A percentile compares a stretch with the other conserved stretches of the same genome.
phyloP scores from a whole-genome alignment of 2,113 vertebrate genomes.

The Barbus barbus region DNA sequence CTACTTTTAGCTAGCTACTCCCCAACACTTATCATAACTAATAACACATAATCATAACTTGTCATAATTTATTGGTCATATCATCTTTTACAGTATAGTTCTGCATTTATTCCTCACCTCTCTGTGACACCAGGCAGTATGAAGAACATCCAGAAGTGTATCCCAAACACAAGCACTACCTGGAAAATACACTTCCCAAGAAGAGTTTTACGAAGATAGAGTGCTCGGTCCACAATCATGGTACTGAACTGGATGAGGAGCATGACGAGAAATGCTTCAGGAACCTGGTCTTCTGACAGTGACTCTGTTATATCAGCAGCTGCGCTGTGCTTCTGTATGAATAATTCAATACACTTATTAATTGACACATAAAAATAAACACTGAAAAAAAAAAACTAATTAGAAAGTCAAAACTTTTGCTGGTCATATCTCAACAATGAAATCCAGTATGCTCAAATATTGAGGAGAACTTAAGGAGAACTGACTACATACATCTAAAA shows the following conservation, averaged over 20 bases:
- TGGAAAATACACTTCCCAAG: slow-evolving; percentile 79
- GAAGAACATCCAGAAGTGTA: slow-evolving; percentile 84
- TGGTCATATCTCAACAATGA: not conserved
- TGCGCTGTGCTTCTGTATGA: slow-evolving; percentile 72
- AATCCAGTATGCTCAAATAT: not conserved
- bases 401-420: not conserved
- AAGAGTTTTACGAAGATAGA: slow-evolving; percentile 77
- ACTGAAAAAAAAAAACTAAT: not conserved
- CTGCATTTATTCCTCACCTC: slow-evolving; percentile 62
- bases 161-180: slow-evolving; percentile 77
- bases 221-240: slow-evolving; percentile 77
- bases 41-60: too few relatives aligned
- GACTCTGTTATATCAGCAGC: slow-evolving; percentile 74
- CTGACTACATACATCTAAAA: not conserved
- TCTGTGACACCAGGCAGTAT: slow-evolving; percentile 78
- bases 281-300: slow-evolving; percentile 80
- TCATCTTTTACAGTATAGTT: not conserved
- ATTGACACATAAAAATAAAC: not conserved
- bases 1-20: too few relatives aligned
- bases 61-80: not conserved
- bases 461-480: not conserved
- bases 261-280: slow-evolving; percentile 79
- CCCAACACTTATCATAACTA: not conserved
- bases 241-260: slow-evolving; percentile 78
- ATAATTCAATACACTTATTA: not conserved